phyloP scores from a whole-genome alignment of 92 coral and sea anemone genomes.

The Siderastrea radians region DNA sequence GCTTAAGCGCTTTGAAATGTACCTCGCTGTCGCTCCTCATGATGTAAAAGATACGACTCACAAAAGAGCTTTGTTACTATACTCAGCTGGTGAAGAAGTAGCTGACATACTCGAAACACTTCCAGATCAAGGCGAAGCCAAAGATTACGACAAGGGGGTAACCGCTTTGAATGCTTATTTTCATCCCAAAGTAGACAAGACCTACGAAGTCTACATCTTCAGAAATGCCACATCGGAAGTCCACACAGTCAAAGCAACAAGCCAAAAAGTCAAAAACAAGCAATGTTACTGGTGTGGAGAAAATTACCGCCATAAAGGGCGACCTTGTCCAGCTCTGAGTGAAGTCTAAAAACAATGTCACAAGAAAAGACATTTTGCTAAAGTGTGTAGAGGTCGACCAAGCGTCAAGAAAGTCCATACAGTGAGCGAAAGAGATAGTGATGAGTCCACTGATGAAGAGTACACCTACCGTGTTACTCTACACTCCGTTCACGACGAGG shows the following conservation, averaged over 20 bases:
- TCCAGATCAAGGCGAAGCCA: conserved; percentile 10
- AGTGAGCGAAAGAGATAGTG: not conserved
- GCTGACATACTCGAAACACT: not conserved
- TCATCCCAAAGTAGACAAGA: conserved; percentile 38
- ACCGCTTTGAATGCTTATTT: conserved; percentile 33
- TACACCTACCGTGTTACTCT: conserved; percentile 20
- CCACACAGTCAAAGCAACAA: conserved; percentile 1
- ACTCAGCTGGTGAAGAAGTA: conserved; percentile 17
- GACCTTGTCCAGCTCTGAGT: conserved; percentile 12
- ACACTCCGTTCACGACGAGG: conserved; percentile 6
- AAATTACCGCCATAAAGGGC: conserved; percentile 14
- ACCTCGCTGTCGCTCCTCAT: conserved; percentile 14
- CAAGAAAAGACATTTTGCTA: conserved; percentile 36
- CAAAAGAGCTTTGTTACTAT: conserved; percentile 21
- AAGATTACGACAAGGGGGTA: not conserved
- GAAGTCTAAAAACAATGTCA: conserved; percentile 35
- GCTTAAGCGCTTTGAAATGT: conserved; percentile 22
- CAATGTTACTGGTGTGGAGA: conserved; percentile 34
- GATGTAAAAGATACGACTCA: conserved; percentile 15
- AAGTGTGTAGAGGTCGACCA: conserved; percentile 39
- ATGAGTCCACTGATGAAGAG: conserved; percentile 29
- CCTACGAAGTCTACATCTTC: conserved; percentile 40
- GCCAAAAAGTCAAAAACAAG: not conserved
- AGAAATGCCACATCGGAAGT: conserved; percentile 17
- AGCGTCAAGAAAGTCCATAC: not conserved